phyloP scores from a whole-genome alignment of 1,140 invertebrate genomes.

The Oscheius sp. region DNA sequence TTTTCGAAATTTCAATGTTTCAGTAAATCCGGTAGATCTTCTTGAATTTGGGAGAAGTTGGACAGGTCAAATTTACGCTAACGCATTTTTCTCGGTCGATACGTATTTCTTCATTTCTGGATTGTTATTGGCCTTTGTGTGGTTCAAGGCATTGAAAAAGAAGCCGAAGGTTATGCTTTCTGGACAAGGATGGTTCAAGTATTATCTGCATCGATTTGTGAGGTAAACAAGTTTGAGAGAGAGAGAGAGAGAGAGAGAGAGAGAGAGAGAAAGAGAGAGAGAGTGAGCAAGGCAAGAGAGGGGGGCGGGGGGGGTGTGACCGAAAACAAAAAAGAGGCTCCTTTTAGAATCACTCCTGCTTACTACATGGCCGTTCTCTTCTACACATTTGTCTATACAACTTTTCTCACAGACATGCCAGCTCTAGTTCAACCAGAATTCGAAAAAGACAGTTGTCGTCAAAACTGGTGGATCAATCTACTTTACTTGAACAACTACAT shows the following conservation, averaged over 20 bases:
- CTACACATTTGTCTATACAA: slow-evolving; percentile 16
- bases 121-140: slow-evolving; percentile 10
- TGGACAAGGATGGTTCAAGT: slow-evolving; percentile 18
- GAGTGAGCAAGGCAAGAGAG: too few relatives aligned
- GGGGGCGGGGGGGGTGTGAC: too few relatives aligned
- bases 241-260: too few relatives aligned
- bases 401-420: slow-evolving; percentile 9
- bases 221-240: not conserved
- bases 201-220: slow-evolving; percentile 24
- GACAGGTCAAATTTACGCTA: not conserved
- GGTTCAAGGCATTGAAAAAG: slow-evolving; percentile 20
- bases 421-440: slow-evolving; percentile 4
- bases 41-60: not conserved
- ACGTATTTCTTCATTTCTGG: slow-evolving; percentile 18
- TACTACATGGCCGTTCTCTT: slow-evolving; percentile 20
- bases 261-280: too few relatives aligned
- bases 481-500: slow-evolving; percentile 20
- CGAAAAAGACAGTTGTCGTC: not conserved
- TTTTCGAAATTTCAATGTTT: not conserved
- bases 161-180: not conserved
- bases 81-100: slow-evolving; percentile 5
- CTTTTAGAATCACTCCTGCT: slow-evolving; percentile 13
- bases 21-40: not conserved
- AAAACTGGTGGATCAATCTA: slow-evolving; percentile 23
- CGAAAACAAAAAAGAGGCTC: not conserved